Percentiles rank a stretch among this genome's conserved stretches.
These are phyloP conservation scores for Phataginus tetradactyla DNA, from an alignment of 2,797 vertebrate species.

Conservation along the genomic window DNA sequence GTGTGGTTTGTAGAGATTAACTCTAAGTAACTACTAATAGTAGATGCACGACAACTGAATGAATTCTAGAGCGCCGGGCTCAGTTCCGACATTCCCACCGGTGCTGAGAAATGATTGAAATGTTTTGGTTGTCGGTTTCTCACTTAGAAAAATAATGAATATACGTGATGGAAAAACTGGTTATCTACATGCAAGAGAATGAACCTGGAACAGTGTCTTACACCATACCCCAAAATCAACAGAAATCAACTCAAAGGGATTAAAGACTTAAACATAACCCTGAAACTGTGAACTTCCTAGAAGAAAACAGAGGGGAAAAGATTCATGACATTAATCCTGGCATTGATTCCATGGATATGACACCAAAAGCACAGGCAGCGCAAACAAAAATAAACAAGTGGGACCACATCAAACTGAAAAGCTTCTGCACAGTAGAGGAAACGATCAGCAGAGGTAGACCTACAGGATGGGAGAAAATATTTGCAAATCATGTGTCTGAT, in stretches of 20 bases:
- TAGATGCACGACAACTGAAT: background rate
- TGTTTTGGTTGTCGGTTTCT: background rate
- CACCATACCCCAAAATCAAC: background rate
- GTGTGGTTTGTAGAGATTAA: background rate
- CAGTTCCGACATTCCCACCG: background rate
- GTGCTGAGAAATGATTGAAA: background rate
- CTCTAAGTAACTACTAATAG: background rate
- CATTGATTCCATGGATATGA: background rate
- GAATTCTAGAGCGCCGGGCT: background rate
- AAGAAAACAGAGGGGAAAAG: background rate
- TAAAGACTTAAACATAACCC: background rate
- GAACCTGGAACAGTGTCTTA: background rate
- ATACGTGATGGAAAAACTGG: background rate
- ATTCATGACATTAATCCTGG: background rate
- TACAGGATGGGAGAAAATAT: background rate
- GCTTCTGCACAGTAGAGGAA: background rate
- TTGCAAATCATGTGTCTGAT: background rate
- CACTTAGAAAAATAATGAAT: background rate
- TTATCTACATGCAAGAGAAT: background rate
- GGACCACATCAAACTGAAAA: background rate
- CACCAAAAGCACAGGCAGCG: background rate
- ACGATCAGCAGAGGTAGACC: background rate
- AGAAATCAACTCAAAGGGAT: background rate
- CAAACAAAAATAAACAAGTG: background rate
- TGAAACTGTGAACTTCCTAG: background rate